Percentiles rank a stretch among this genome's conserved stretches.
Evolutionary conservation across 2,888 invertebrate species (phyloP).

Genomic region (Lamproptera curius): DNA sequence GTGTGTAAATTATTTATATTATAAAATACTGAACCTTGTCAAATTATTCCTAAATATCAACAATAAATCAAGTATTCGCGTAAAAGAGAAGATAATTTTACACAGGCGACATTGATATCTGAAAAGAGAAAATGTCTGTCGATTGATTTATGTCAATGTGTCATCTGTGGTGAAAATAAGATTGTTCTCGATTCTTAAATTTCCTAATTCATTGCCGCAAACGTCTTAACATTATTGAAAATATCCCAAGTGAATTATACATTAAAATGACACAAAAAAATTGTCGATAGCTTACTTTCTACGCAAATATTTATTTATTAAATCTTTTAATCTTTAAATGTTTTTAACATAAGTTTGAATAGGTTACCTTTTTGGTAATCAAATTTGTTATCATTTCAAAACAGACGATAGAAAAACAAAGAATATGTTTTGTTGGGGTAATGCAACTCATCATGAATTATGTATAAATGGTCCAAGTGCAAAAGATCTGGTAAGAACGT

Average conservation of each 20-base stretch:
- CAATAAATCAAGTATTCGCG: no score
- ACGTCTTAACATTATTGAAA: conserved; percentile 4
- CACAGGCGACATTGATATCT: no score
- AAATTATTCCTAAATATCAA: no score
- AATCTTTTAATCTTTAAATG: no score
- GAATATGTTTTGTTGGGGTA: conserved; percentile 75
- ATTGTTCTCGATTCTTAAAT: conserved; percentile 57
- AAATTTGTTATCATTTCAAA: conserved; percentile 39
- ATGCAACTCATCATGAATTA: conserved; percentile 70
- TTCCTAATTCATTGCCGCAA: conserved; percentile 3
- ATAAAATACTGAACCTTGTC: no score
- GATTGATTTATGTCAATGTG: background rate
- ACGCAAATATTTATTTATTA: no score
- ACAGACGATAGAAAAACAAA: conserved; percentile 28
- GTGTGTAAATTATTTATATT: no score
- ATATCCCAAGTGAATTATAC: no score
- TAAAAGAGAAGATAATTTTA: no score
- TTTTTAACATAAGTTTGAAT: conserved; percentile 32
- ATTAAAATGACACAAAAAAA: no score
- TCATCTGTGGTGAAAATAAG: conserved; percentile 34
- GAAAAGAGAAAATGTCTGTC: conserved; percentile 10
- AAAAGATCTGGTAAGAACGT: conserved; percentile 57
- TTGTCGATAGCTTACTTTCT: no score
- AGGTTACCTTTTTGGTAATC: conserved; percentile 44
- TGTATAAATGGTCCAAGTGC: conserved; percentile 57